A percentile compares a stretch with the other conserved stretches of the same genome.
These are phyloP conservation scores for Branchinecta lindahli DNA, from an alignment of 1,140 invertebrate species.

Conservation along the genomic window DNA sequence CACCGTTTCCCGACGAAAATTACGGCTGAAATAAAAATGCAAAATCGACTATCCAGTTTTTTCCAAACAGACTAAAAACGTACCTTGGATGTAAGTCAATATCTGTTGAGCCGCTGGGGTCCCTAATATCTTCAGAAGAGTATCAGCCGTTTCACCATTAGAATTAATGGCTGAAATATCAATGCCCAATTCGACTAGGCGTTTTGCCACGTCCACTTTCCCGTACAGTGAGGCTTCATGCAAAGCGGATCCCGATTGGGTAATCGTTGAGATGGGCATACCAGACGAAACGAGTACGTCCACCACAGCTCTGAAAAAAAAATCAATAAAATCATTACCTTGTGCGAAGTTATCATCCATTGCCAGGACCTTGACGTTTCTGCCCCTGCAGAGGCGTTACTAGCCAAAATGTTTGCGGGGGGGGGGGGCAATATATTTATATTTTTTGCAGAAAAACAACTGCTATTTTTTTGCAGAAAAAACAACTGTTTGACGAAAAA, in stretches of 20 bases:
- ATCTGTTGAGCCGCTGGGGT: constrained; percentile 73
- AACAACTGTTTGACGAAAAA: too few species aligned
- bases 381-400: neutral
- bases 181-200: constrained; percentile 63
- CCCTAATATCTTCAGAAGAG: constrained; percentile 70
- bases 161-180: constrained; percentile 61
- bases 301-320: constrained; percentile 54
- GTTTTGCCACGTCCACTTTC: constrained; percentile 73
- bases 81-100: constrained; percentile 51
- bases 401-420: too few species aligned
- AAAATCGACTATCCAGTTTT: too few species aligned
- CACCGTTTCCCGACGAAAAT: too few species aligned
- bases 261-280: constrained; percentile 74
- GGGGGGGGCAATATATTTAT: too few species aligned
- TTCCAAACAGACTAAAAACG: too few species aligned
- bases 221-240: constrained; percentile 89
- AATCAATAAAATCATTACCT: neutral
- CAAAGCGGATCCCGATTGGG: constrained; percentile 71
- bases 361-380: too few species aligned
- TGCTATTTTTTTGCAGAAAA: too few species aligned
- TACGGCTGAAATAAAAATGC: too few species aligned
- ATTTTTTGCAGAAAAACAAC: too few species aligned
- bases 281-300: constrained; percentile 63
- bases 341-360: neutral
- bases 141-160: constrained; percentile 65